phyloP scores from a whole-genome alignment of 2,113 vertebrate genomes.

The Crotalus helleri region DNA sequence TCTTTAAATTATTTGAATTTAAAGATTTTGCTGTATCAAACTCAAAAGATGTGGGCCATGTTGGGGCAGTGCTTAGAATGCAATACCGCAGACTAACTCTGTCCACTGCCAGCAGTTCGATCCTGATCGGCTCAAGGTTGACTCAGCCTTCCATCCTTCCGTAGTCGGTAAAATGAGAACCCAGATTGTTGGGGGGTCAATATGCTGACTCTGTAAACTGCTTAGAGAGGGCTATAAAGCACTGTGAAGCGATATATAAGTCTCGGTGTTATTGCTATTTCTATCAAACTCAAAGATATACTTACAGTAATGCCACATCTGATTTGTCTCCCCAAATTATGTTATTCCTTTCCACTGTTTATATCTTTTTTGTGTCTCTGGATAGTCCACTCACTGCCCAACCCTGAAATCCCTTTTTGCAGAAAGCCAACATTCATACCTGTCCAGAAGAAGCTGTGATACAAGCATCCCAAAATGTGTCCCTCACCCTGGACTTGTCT shows the following conservation, averaged over 20 bases:
- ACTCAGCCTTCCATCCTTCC: background rate
- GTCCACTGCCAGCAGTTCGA: background rate
- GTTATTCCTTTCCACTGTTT: background rate
- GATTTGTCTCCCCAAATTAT: background rate
- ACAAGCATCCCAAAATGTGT: conserved; percentile 71
- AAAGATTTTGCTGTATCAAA: background rate
- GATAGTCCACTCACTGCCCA: background rate
- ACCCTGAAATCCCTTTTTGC: background rate
- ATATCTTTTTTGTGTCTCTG: background rate
- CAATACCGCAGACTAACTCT: background rate
- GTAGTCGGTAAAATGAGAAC: background rate
- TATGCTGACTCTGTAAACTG: background rate
- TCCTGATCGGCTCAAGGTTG: background rate
- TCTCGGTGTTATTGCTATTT: background rate
- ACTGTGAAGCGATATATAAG: background rate
- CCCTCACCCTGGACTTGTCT: conserved; percentile 58
- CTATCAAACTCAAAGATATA: background rate
- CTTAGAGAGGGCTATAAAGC: background rate
- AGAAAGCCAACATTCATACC: conserved; percentile 52
- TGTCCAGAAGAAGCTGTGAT: conserved; percentile 69
- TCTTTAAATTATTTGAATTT: background rate
- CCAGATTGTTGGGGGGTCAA: background rate
- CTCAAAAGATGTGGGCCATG: background rate
- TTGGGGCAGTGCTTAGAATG: background rate
- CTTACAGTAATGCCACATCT: background rate